Base-by-base conservation (phyloP, 2,113 vertebrate genomes). In the Nerophis ophidion region DNA sequence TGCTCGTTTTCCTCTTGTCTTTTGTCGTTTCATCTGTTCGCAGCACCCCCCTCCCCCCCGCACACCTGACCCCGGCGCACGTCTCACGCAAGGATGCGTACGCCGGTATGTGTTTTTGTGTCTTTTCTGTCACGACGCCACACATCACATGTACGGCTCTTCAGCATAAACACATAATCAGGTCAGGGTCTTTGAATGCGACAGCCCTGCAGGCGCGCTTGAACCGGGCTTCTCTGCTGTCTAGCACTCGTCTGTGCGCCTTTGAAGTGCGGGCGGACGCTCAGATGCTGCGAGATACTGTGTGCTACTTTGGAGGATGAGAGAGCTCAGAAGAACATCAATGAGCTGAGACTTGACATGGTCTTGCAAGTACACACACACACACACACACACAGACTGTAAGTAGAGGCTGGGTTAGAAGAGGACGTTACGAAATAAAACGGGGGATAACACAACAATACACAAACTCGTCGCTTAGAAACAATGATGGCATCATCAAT, bases 211-310 rank as follows among this genome's bases (percentile, higher is more conserved):
- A 65, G 72, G 74, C 72, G 65, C 69, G 45, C 66, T 70, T 6
- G 14, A 15, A 68, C 70, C 72, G 51, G 58, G 48, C 53, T 46
- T 34, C 61, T 68, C 53, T 67, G 77, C 74, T 76, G 76, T 73
- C 74, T 79, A n/a, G 19, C 48, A 64, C 79, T 69, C 57, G 16
- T 68, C 77, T 52, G 4, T 15, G 17, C 15, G 48, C 52, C 79
- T 86, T 84, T 84, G 77, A 84, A 77, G 80, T 70, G 63, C 44
- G 66, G 59, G 52, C 60, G 74, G 80, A 80, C 77, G 81, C 68
- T 62, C 66, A 71, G 69, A 58, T 73, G 71, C 72, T 61, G 65
- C 52, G 71, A 76, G 62, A 70, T 65, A 55, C 71, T 33, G 36
- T 34, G 57, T 35, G 64, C 73, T 76, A 38, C 70, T 66, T 45